Percentiles rank a stretch among this genome's conserved stretches.
Conservation (phyloP, 2,797 vertebrate genomes). For the Gila robusta region DNA sequence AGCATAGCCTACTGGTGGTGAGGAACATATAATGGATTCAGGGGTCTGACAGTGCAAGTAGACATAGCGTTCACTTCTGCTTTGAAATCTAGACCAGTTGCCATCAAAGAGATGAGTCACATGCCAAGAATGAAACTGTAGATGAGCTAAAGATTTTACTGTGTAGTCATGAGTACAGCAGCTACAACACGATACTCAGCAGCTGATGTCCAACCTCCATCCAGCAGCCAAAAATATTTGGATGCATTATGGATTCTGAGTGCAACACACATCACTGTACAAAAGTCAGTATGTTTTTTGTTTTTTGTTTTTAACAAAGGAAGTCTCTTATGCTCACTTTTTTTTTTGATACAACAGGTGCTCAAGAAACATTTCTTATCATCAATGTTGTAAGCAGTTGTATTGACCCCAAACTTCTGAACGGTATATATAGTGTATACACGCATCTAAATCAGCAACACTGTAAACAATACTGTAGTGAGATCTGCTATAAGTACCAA, state of each 20-base stretch:
- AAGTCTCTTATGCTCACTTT: background rate
- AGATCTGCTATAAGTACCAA: background rate
- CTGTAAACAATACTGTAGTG: slow-evolving; percentile 8
- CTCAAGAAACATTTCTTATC: background rate
- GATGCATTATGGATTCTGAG: background rate
- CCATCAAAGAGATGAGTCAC: slow-evolving; percentile 67
- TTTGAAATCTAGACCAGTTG: slow-evolving; percentile 81
- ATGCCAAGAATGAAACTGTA: slow-evolving; percentile 52
- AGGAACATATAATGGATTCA: slow-evolving; percentile 50
- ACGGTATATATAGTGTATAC: no score
- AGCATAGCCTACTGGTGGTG: slow-evolving; percentile 13
- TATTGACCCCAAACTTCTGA: no score
- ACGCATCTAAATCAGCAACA: background rate
- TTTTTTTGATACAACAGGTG: background rate
- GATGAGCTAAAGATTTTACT: slow-evolving; percentile 36
- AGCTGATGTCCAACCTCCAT: slow-evolving; percentile 10
- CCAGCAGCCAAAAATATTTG: background rate
- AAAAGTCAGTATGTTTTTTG: background rate
- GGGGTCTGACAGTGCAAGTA: slow-evolving; percentile 48
- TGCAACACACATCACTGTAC: background rate
- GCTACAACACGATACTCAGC: slow-evolving; percentile 1
- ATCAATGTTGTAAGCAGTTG: background rate
- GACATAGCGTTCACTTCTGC: slow-evolving; percentile 62
- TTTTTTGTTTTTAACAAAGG: background rate
- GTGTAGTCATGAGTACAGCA: slow-evolving; percentile 15